Percentiles rank a stretch among this genome's conserved stretches.
phyloP scores from a whole-genome alignment of 2,797 vertebrate species.

The Gobionotothen gibberifrons region DNA sequence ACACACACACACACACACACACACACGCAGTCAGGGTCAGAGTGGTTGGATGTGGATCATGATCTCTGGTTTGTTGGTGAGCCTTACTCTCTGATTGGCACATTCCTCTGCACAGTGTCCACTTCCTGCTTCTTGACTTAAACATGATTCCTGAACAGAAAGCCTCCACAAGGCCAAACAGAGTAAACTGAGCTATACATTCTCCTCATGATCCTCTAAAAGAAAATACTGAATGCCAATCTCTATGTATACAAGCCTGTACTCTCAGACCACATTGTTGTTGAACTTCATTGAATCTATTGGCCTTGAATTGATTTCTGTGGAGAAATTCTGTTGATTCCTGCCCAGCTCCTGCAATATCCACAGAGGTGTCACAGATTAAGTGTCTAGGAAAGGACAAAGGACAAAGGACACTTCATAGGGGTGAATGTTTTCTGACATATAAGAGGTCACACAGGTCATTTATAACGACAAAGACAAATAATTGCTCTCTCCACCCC shows the following conservation, averaged over 20 bases:
- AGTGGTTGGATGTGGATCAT: conserved; percentile 38
- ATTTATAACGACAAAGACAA: conserved; percentile 7
- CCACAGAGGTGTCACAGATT: not conserved
- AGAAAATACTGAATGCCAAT: not conserved
- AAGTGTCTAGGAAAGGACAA: not conserved
- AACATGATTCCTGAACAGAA: conserved; percentile 5
- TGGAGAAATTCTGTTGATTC: not conserved
- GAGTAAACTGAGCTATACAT: not conserved
- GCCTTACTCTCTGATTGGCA: not conserved
- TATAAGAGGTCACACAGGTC: conserved; percentile 13
- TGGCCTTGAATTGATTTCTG: not conserved
- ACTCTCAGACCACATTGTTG: not conserved
- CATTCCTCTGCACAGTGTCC: not conserved
- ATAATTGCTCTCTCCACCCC: conserved; percentile 3
- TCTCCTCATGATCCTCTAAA: not conserved
- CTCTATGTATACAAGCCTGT: not conserved
- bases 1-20: too few relatives aligned
- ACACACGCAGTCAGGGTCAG: conserved; percentile 42
- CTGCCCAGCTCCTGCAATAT: not conserved
- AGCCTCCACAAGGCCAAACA: not conserved
- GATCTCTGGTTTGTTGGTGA: conserved; percentile 28
- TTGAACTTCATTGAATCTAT: not conserved
- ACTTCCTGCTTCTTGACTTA: not conserved
- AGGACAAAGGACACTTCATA: conserved; percentile 7
- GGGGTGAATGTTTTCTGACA: not conserved